Conservation (phyloP, 1,140 invertebrate species). For the Diachasmimorpha longicaudata region DNA sequence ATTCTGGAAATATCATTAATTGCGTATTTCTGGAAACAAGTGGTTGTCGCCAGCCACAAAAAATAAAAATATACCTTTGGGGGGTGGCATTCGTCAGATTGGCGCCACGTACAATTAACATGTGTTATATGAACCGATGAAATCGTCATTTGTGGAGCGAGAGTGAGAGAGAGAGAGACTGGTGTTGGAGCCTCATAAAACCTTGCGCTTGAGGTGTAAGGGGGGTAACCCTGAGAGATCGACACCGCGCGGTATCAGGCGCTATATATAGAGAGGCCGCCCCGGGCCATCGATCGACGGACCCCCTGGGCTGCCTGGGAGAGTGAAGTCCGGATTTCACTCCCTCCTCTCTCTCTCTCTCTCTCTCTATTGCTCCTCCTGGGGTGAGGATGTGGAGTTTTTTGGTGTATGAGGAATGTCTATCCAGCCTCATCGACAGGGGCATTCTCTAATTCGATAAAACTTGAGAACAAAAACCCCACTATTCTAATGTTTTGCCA, state of each 20-base stretch:
- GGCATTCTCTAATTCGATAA: background rate
- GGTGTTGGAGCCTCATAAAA: background rate
- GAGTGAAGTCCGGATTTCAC: slow-evolving; percentile 27
- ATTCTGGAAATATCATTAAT: background rate
- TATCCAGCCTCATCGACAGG: background rate
- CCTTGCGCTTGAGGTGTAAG: background rate
- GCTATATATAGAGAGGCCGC: slow-evolving; percentile 26
- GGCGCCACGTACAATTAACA: no score
- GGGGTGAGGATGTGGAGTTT: background rate
- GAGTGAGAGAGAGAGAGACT: no score
- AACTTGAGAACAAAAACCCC: no score
- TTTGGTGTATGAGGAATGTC: background rate
- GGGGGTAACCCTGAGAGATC: slow-evolving; percentile 22
- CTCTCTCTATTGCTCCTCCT: background rate
- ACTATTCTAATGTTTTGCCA: no score
- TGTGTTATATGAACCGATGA: no score
- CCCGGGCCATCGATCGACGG: slow-evolving; percentile 33
- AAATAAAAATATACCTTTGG: background rate
- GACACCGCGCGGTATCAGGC: slow-evolving; percentile 16
- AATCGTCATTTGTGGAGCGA: background rate
- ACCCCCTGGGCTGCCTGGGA: slow-evolving; percentile 30
- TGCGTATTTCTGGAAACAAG: background rate
- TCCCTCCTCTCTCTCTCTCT: background rate
- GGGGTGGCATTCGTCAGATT: background rate
- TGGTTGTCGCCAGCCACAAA: background rate